A percentile compares a stretch with the other conserved stretches of the same genome.
phyloP scores from a whole-genome alignment of 1,140 invertebrate species.

The Pantala flavescens region DNA sequence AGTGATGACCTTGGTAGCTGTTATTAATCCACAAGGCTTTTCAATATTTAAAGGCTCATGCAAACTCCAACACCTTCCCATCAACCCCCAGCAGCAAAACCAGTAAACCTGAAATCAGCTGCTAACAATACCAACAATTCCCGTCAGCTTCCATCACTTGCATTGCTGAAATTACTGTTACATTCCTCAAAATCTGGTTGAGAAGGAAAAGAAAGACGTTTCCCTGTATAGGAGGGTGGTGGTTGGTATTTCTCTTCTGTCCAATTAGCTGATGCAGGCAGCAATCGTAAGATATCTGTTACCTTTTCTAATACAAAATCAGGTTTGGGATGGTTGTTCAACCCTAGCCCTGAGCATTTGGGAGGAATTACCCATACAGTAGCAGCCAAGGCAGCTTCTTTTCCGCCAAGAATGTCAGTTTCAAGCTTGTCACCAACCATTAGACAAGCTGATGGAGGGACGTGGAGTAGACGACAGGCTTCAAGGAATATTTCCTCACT shows the following conservation, averaged over 20 bases:
- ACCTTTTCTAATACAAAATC: constrained; percentile 24
- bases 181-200: constrained; percentile 21
- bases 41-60: not conserved
- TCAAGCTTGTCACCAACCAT: constrained; percentile 81
- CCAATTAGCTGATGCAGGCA: constrained; percentile 21
- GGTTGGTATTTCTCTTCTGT: constrained; percentile 17
- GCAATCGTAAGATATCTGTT: constrained; percentile 20
- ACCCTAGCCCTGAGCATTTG: constrained; percentile 36
- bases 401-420: constrained; percentile 66
- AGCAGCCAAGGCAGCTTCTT: constrained; percentile 56
- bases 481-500: constrained; percentile 61
- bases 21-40: not conserved
- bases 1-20: not conserved
- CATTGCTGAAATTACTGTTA: constrained; percentile 25
- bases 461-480: constrained; percentile 59
- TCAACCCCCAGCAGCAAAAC: not conserved
- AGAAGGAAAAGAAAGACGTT: not conserved
- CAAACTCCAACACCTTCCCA: not conserved
- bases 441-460: constrained; percentile 58
- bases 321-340: constrained; percentile 18
- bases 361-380: constrained; percentile 64
- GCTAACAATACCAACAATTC: constrained; percentile 6
- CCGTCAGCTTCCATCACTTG: constrained; percentile 24
- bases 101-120: not conserved
- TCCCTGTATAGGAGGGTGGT: not conserved